Evolutionary conservation across 2,113 vertebrate genomes (phyloP), one percentile per base, ranked within the genome.

Genomic region (Prietella phreatophila): DNA sequence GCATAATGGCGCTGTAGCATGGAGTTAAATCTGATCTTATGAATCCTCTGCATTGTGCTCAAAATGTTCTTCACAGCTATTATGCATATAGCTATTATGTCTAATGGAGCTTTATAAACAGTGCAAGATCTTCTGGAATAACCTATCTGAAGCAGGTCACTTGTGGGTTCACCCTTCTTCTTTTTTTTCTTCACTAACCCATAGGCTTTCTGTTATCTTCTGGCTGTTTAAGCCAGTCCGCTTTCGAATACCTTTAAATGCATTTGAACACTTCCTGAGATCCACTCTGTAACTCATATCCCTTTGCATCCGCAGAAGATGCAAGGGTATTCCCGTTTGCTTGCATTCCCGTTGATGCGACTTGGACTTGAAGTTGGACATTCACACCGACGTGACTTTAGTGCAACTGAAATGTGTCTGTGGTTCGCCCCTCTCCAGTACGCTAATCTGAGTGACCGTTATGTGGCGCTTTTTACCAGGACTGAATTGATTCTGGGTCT

Each of bases 391-490:
- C 0, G 94, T 92, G 87, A 93, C 75, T 88, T 93, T 91, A 20
- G 92, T 92, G 1, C 90, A 92, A 22, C 88, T 92, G 85, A 93
- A 85, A 85, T 93, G 93, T 65, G 92, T 85, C 20, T 92, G 91
- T 0, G 95, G 93, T 8, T 94, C 95, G 25, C 88, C 85, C 3
- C 78, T 94, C 69, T 96, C 94, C 47, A 95, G 92, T 47, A 96
- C 88, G 1, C 96, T 94, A 8, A 96, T 88, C 90, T 96, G 96
- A 27, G 96, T 96, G 75, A 94, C 87, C 0, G 92, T 93, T 78
- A 96, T 81, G 0, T 91, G 96, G 25, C 88, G 94, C 88, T 94
- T 95, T 85, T 89, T 89, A 36, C 91, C 88, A 33, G 96, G 95
- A 50, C 89, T 95, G 60, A 94, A 93, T 65, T 94, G 93, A 27